Percentiles rank a stretch among this genome's conserved stretches.
phyloP scores from a whole-genome alignment of 1,140 invertebrate genomes.

The Charaxes varanes region DNA sequence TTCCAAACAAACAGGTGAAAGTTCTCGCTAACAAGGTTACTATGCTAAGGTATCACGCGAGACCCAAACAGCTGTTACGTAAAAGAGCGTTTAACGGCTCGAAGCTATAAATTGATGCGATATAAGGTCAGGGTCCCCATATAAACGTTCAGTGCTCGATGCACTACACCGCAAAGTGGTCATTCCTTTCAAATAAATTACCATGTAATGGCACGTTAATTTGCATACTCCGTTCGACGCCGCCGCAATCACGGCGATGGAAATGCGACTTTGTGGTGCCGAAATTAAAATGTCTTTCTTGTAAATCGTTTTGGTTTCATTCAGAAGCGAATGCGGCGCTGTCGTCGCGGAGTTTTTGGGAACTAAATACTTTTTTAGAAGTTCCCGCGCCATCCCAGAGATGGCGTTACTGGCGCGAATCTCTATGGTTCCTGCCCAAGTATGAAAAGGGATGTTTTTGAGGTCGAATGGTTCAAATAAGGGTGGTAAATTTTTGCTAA shows the following conservation, averaged over 20 bases:
- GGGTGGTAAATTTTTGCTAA: conserved; percentile 26
- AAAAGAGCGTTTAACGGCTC: conserved; percentile 65
- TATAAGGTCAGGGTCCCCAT: conserved; percentile 74
- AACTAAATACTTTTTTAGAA: conserved; percentile 52
- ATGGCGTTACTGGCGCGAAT: conserved; percentile 41
- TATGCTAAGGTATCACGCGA: conserved; percentile 54
- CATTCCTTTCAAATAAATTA: conserved; percentile 76
- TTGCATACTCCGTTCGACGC: conserved; percentile 67
- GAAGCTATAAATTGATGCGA: conserved; percentile 71
- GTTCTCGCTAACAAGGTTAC: conserved; percentile 49
- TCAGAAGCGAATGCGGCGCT: conserved; percentile 53
- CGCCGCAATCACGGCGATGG: conserved; percentile 32
- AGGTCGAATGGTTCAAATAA: conserved; percentile 30
- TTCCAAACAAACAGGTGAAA: conserved; percentile 37
- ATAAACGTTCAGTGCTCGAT: conserved; percentile 72
- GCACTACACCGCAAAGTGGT: conserved; percentile 73
- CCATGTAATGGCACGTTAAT: conserved; percentile 73
- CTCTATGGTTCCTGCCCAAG: conserved; percentile 26
- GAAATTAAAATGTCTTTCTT: conserved; percentile 32
- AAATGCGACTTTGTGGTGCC: conserved; percentile 47
- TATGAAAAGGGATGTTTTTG: conserved; percentile 23
- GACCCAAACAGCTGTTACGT: conserved; percentile 67
- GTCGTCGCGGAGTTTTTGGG: conserved; percentile 30
- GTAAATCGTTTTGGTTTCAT: conserved; percentile 38
- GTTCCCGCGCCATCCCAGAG: conserved; percentile 54